Conservation (phyloP, 2,888 invertebrate genomes). For the Saturnia japonica region DNA sequence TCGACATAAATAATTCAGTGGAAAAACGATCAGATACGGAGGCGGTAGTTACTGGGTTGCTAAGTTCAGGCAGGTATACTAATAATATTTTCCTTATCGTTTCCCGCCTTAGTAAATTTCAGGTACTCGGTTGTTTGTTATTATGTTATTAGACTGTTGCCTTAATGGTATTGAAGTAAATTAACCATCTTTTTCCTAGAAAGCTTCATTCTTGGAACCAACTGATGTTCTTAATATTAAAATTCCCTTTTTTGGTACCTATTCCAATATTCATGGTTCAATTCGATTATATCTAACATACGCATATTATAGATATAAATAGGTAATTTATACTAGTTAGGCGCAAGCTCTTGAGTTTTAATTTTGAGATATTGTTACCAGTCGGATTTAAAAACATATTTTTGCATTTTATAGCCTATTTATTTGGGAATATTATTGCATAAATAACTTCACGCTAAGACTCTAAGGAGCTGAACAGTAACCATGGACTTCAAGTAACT, state of each 20-base stretch:
- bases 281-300: neutral
- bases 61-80: conserved; percentile 23
- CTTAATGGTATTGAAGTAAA: conserved; percentile 32
- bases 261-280: neutral
- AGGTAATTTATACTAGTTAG: too few species aligned
- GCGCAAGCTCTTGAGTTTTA: too few species aligned
- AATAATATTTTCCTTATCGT: conserved; percentile 32
- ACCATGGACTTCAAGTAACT: too few species aligned
- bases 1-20: conserved; percentile 61
- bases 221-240: neutral
- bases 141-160: conserved; percentile 25
- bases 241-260: neutral
- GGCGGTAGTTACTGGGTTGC: conserved; percentile 23
- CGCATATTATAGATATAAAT: neutral
- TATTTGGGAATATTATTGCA: too few species aligned
- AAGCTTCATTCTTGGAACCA: neutral
- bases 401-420: too few species aligned
- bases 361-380: too few species aligned
- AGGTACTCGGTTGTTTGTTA: conserved; percentile 32
- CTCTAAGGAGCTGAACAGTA: too few species aligned
- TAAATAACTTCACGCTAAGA: too few species aligned
- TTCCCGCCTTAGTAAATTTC: conserved; percentile 13
- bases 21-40: conserved; percentile 38
- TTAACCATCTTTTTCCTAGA: conserved; percentile 12
- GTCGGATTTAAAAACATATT: too few species aligned